Evolutionary conservation across 2,113 vertebrate genomes (phyloP).

Genomic region (Grus americana): DNA sequence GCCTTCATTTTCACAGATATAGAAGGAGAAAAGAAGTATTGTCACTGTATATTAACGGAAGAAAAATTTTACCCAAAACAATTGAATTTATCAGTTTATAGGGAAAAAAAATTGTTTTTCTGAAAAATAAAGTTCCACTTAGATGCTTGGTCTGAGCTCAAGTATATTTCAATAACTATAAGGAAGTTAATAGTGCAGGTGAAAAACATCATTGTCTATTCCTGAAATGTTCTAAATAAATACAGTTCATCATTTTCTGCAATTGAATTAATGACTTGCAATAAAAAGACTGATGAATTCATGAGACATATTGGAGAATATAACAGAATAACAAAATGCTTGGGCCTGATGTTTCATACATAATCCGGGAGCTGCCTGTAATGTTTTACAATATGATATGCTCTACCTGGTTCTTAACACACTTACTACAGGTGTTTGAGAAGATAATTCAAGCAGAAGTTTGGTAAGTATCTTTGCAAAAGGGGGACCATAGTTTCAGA

Average conservation of each 20-base stretch:
- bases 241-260: not conserved
- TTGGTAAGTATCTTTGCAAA: not conserved
- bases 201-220: not conserved
- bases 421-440: not conserved
- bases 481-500: not conserved
- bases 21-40: not conserved
- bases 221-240: not conserved
- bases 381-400: not conserved
- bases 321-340: not conserved
- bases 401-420: not conserved
- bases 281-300: constrained; percentile 17
- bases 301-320: not conserved
- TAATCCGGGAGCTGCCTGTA: not conserved
- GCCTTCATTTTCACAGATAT: not conserved
- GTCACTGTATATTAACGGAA: not conserved
- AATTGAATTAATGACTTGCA: not conserved
- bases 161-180: not conserved
- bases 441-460: not conserved
- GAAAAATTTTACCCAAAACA: not conserved
- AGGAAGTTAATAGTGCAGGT: not conserved
- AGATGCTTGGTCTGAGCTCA: not conserved
- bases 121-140: not conserved
- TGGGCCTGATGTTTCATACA: not conserved
- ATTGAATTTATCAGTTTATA: not conserved
- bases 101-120: not conserved